Conservation (phyloP, 2,888 invertebrate genomes). For the Pristionchus maxplancki region DNA sequence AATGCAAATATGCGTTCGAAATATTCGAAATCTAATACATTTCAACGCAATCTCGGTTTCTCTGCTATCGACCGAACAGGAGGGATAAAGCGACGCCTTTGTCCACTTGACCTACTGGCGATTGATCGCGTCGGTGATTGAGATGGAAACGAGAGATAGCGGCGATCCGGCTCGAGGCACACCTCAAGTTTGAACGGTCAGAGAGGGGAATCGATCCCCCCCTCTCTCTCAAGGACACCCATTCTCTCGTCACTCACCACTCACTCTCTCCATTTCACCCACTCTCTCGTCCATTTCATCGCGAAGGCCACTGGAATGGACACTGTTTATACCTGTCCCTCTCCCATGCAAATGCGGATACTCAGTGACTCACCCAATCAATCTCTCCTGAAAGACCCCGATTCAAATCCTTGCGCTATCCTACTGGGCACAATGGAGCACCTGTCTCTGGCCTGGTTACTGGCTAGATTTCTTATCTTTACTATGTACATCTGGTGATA, state of each 20-base stretch:
- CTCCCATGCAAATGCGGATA: conserved; percentile 18
- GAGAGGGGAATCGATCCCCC: conserved; percentile 18
- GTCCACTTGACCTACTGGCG: conserved; percentile 5
- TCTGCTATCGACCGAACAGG: too few species aligned
- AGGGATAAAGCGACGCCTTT: too few species aligned
- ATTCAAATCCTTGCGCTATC: background rate
- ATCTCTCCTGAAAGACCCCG: conserved; percentile 2
- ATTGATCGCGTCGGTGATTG: background rate
- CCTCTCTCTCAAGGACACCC: conserved; percentile 9
- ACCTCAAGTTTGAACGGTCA: conserved; percentile 50
- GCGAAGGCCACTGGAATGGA: conserved; percentile 24
- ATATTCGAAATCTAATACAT: too few species aligned
- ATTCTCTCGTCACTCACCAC: conserved; percentile 19
- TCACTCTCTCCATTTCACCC: background rate
- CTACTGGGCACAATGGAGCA: background rate
- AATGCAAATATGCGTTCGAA: too few species aligned
- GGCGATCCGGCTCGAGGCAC: conserved; percentile 1
- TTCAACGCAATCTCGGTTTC: too few species aligned
- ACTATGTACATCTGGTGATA: background rate
- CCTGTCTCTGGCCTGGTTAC: background rate
- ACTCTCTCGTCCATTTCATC: background rate
- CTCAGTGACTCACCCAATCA: conserved; percentile 41
- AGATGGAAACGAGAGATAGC: conserved; percentile 9
- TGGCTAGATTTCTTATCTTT: background rate
- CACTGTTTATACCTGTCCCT: conserved; percentile 24